Conservation (phyloP, 2,797 vertebrate species). For the Coendou prehensilis region DNA sequence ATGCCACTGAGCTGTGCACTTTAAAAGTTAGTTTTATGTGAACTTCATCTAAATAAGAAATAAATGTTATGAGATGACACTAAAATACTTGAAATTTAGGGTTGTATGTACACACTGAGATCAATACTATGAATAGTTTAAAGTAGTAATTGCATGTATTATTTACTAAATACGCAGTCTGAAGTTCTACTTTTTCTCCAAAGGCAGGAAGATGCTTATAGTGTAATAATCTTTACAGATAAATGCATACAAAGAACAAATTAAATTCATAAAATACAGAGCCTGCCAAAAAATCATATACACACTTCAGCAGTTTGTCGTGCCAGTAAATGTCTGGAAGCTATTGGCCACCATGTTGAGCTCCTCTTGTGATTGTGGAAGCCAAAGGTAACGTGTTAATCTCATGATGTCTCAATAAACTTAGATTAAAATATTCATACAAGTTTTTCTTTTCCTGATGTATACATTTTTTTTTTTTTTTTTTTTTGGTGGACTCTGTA, state of each 20-base stretch:
- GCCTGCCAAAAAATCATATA: not conserved
- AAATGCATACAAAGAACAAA: conserved; percentile 23
- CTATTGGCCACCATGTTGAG: not conserved
- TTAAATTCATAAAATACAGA: not conserved
- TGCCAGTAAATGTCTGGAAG: not conserved
- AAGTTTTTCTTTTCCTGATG: not conserved
- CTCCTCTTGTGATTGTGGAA: not conserved
- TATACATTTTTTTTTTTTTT: not conserved
- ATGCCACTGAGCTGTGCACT: not conserved
- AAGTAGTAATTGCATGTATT: not conserved
- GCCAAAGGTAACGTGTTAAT: not conserved
- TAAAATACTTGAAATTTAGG: conserved; percentile 6
- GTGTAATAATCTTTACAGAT: not conserved
- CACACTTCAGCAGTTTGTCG: not conserved
- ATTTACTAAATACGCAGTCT: not conserved
- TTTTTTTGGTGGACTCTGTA: not conserved
- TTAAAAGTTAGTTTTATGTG: conserved; percentile 30
- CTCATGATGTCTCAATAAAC: not conserved
- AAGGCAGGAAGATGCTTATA: not conserved
- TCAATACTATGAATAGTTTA: not conserved
- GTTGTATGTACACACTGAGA: not conserved
- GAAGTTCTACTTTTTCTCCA: not conserved
- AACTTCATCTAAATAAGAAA: not conserved
- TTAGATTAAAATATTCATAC: not conserved
- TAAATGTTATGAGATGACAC: not conserved